Base-by-base conservation (phyloP, 2,888 invertebrate genomes). In the Biston betularia region DNA sequence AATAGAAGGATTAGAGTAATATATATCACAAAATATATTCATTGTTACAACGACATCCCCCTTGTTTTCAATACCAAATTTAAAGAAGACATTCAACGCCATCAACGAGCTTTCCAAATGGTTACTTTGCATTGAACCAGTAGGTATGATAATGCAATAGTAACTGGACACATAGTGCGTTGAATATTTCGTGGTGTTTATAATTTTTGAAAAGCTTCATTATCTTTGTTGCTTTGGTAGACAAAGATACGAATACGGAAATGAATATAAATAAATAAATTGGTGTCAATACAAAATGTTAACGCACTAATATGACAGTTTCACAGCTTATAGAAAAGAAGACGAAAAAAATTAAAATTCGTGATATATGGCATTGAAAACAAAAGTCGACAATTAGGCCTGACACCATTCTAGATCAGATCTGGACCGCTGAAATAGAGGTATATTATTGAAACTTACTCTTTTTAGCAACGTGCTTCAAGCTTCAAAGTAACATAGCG, bases 21-120 rank as follows among this genome's bases (percentile, higher is more conserved):
- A 90, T 58, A 92, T 92, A 93, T 93, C 92, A 93, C 92, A 93
- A 93, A 93, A 93, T 93, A 93, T 92, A 93, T 93, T 91, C 89
- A 92, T 90, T 89, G 90, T 89, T 87, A 86, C 83, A 86, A 87
- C 84, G 80, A 86, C 73, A 83, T 80, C 40, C 77, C 82, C 78
- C 88, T 86, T 88, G 89, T 90, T 91, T 91, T 88, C 90, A 90
- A 90, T 89, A 87, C 89, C 91, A 87, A 79, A 77, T 38, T 69
- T 68, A 70, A 65, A 54, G 11, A 50, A 61, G 59, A 52, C 35
- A 35, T n/a, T 6, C 52, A 67, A 35, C 58, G 33, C 10, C 1
- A 52, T n/a, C 9, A 12, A 24, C 8, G 54, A 42, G 54, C 54
- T 42, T 24, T 15, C 5, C 0, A 56, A 48, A 58, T 1, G 14